Evolutionary conservation across 2,113 vertebrate species (phyloP).

Genomic region (Vulpes vulpes): DNA sequence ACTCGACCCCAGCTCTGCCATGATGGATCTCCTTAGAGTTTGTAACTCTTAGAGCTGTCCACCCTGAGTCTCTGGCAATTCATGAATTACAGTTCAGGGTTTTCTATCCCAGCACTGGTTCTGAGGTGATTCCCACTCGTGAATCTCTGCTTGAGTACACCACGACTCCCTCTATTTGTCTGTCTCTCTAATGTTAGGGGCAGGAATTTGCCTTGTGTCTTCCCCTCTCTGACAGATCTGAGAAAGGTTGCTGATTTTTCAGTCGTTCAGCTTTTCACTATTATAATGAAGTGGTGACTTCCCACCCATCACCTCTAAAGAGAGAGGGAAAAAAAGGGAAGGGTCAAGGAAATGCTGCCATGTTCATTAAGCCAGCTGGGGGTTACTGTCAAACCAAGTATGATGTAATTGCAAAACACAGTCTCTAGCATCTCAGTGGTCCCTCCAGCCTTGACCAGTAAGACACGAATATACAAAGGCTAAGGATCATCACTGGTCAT

Average conservation of each 20-base stretch:
- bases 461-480: background rate
- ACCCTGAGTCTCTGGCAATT: background rate
- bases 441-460: background rate
- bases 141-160: background rate
- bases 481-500: background rate
- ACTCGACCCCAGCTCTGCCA: background rate
- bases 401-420: background rate
- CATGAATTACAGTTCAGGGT: background rate
- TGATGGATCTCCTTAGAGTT: background rate
- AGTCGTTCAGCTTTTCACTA: background rate
- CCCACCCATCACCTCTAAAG: background rate
- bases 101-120: background rate
- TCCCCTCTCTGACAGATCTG: background rate
- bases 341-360: background rate
- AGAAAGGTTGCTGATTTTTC: background rate
- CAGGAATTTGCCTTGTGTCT: background rate
- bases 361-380: background rate
- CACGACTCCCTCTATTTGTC: background rate
- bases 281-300: background rate
- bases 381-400: background rate
- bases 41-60: background rate
- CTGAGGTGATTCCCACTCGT: background rate
- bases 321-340: background rate
- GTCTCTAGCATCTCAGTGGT: rapidly evolving
- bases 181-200: background rate